These are phyloP conservation scores for Macrophya annulata DNA, from an alignment of 2,888 invertebrate genomes.

Conservation along the genomic window DNA sequence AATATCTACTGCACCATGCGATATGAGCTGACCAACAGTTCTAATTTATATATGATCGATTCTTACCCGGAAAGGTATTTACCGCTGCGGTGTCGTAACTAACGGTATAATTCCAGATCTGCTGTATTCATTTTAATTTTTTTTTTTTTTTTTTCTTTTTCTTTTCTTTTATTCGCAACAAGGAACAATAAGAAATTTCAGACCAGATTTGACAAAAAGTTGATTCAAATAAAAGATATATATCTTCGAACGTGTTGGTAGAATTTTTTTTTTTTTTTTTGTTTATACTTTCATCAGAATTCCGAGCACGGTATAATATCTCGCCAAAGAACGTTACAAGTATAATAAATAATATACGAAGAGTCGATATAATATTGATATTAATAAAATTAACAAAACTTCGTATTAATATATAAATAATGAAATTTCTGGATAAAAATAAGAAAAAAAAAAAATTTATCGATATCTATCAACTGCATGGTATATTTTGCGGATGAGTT, in stretches of 20 bases:
- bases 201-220: not conserved
- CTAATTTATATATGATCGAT: not conserved
- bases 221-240: not conserved
- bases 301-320: not conserved
- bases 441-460: not conserved
- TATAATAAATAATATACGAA: not conserved
- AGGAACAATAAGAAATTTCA: not conserved
- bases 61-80: not conserved
- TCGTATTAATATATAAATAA: not conserved
- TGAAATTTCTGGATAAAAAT: not conserved
- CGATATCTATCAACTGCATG: not conserved
- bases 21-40: not conserved
- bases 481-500: slow-evolving; percentile 27
- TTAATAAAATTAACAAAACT: not conserved
- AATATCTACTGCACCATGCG: not conserved
- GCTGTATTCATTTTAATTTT: not conserved
- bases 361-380: not conserved
- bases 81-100: not conserved
- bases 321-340: not conserved
- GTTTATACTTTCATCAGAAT: not conserved
- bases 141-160: no score
- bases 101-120: slow-evolving; percentile 23
- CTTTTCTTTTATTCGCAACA: not conserved
- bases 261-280: slow-evolving; percentile 4
- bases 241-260: not conserved